These are phyloP conservation scores for Phaetusa simplex DNA, from an alignment of 2,113 vertebrate species.

Conservation along the genomic window DNA sequence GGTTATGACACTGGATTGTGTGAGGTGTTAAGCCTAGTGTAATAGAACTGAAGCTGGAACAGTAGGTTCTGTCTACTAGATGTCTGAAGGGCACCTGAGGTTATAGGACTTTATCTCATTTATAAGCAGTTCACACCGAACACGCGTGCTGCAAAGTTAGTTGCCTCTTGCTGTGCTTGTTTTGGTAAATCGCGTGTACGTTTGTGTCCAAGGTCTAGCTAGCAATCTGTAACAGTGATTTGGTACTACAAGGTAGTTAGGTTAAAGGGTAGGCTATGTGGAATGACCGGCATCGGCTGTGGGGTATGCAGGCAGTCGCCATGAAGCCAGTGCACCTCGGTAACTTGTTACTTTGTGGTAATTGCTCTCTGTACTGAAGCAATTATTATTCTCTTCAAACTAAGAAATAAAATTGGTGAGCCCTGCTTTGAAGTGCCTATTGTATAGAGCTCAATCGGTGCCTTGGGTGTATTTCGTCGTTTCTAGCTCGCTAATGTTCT, in stretches of 20 bases:
- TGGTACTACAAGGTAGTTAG: background rate
- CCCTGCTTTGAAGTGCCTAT: background rate
- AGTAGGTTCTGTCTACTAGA: background rate
- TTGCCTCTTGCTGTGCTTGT: background rate
- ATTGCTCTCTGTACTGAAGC: background rate
- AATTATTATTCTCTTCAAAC: background rate
- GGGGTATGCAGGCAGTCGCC: background rate
- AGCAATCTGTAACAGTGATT: background rate
- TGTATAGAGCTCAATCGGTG: background rate
- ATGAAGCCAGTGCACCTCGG: background rate
- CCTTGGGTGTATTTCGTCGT: background rate
- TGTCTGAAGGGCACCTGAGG: background rate
- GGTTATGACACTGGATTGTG: background rate
- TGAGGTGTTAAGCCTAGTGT: background rate
- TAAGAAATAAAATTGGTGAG: background rate
- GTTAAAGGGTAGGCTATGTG: background rate
- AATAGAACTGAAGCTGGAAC: background rate
- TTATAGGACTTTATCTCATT: background rate
- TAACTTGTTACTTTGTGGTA: background rate
- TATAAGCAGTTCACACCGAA: background rate
- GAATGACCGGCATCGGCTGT: background rate
- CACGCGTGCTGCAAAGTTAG: fast-evolving
- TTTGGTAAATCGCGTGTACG: fast-evolving
- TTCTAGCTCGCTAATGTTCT: background rate
- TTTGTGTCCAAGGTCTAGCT: background rate